These are phyloP conservation scores for Cyclura pinguis DNA, from an alignment of 2,797 vertebrate genomes.

Conservation along the genomic window DNA sequence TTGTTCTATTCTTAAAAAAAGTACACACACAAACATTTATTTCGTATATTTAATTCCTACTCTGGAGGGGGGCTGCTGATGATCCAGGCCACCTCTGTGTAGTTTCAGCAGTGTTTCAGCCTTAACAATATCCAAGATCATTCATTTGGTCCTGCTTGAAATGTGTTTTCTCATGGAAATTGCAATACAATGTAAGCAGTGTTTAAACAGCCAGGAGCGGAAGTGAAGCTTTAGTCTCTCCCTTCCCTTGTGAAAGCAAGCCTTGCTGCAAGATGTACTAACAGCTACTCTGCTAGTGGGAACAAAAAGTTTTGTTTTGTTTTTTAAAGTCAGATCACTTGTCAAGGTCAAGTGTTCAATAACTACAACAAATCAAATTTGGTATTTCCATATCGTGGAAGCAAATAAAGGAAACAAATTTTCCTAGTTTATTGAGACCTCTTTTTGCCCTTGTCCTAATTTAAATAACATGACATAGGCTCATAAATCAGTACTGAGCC, in stretches of 20 bases:
- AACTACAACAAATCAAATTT: neutral
- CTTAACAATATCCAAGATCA: neutral
- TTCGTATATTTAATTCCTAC: neutral
- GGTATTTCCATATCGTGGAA: neutral
- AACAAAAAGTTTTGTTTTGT: neutral
- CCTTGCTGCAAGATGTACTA: neutral
- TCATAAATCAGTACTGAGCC: neutral
- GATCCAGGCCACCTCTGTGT: neutral
- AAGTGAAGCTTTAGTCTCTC: neutral
- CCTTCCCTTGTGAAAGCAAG: slow-evolving; percentile 28
- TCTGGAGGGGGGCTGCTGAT: neutral
- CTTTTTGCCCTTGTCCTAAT: neutral
- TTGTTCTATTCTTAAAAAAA: slow-evolving; percentile 6
- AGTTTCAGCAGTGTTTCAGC: neutral
- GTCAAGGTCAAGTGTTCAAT: neutral
- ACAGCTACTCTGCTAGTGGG: slow-evolving; percentile 13
- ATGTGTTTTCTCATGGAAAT: slow-evolving; percentile 29
- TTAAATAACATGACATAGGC: neutral
- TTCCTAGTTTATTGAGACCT: neutral
- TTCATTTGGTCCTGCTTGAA: slow-evolving; percentile 1
- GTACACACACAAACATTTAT: neutral
- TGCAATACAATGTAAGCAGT: slow-evolving; percentile 22
- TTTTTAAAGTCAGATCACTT: neutral
- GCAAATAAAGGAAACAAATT: neutral
- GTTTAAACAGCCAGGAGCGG: slow-evolving; percentile 20